Percentiles rank a stretch among this genome's conserved stretches.
phyloP scores from a whole-genome alignment of 2,888 invertebrate genomes.

The Caradrina kadenii region DNA sequence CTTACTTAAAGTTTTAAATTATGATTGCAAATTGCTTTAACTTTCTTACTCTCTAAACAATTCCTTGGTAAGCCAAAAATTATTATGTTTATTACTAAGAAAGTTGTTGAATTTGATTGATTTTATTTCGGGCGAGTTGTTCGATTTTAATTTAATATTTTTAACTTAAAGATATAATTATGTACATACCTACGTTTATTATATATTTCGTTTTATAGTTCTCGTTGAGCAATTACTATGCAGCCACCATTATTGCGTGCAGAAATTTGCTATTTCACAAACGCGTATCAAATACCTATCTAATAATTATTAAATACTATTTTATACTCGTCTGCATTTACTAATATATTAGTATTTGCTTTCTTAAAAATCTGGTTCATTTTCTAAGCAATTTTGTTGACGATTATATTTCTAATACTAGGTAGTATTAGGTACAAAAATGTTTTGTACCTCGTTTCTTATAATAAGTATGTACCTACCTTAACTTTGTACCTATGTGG shows the following conservation, averaged over 20 bases:
- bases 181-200: too few relatives aligned
- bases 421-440: too few relatives aligned
- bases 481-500: not conserved
- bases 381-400: too few relatives aligned
- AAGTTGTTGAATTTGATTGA: not conserved
- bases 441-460: too few relatives aligned
- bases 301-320: not conserved
- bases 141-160: too few relatives aligned
- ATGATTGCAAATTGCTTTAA: not conserved
- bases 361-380: too few relatives aligned
- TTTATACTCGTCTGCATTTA: not conserved
- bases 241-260: conserved; percentile 14
- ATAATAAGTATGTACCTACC: not conserved
- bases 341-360: too few relatives aligned
- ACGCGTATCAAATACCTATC: conserved; percentile 1
- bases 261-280: conserved; percentile 22
- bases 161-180: too few relatives aligned
- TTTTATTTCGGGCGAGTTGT: not conserved
- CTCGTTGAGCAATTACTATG: not conserved
- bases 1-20: not conserved
- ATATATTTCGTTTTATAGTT: not conserved
- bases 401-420: too few relatives aligned
- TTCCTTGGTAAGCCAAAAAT: not conserved
- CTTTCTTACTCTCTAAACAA: not conserved
- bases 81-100: not conserved